Base-by-base conservation (phyloP, 2,797 vertebrate genomes). In the Rhinatrema bivittatum region DNA sequence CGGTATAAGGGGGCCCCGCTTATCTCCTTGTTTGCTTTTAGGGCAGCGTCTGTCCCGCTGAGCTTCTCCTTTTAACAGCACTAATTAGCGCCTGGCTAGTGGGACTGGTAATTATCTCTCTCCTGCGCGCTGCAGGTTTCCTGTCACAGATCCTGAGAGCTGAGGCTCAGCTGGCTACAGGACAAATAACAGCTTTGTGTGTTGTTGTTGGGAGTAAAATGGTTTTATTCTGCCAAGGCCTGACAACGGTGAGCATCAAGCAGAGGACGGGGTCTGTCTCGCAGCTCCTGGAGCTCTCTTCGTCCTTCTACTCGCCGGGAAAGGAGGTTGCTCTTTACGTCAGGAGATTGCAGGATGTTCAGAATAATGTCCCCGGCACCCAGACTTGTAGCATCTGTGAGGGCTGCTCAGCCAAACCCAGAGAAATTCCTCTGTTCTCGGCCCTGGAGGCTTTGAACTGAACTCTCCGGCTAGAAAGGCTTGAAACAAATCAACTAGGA, bases 91-190 rank as follows among this genome's bases (percentile, higher is more conserved):
- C 9, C 0, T 1, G 36, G 19, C 45, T 50, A 34, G 51, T 43
- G 46, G 57, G 62, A 62, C 52, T 34, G 10, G 50, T 65, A 61
- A 74, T 78, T 75, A 74, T 60, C 62, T 50, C 33, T 68, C 60
- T 42, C 53, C 56, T 22, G 53, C 47, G 60, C 47, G 60, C 55
- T 16, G 16, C 37, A 48, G 56, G 51, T 31, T 59, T 67, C 52
- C 53, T 53, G 53, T 57, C 43, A 30, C 0, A 9, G 45, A 48
- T 38, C 41, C 36, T 36, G n/a, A 25, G 9, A 0, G 6, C 60
- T 56, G 34, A 50, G 7, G 36, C 46, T 56, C 60, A 64, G 49
- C 58, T 64, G 53, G 48, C 36, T 40, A 35, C 12, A 14, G 37
- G 54, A 50, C 44, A 38, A 34, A 24, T 21, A 39, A 36, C 23